Base-by-base conservation (phyloP, 92 coral and sea anemone genomes). In the Diadumene lineata region DNA sequence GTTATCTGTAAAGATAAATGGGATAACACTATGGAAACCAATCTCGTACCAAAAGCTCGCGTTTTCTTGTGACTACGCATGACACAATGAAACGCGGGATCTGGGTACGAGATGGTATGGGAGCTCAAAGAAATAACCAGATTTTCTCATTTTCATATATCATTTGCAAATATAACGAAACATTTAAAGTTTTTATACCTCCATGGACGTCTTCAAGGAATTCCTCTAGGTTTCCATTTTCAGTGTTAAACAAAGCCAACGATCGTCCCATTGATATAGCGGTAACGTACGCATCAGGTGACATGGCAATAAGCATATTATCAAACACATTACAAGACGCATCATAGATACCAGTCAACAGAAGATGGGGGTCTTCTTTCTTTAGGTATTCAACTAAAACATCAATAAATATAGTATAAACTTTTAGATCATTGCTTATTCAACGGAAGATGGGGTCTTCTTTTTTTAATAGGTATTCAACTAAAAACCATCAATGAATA, bases 191-290 rank as follows among this genome's bases (percentile, higher is more conserved):
- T 30, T 2, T 53, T 63, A 67, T 81, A 96, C 99, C 99, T 56
- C 97, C 91, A 65, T 96, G 99, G 17, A 96, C 93, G 13, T 89
- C 90, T 69, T 96, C 94, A 28, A 96, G 73, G 23, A 88, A 24
- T 67, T 96, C 97, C 70, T 92, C 99, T 38, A 96, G 79, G 60
- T 69, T 81, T 17, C 97, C 99, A 56, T 81, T 86, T 38, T 90
- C 92, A 25, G 97, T 96, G 60, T 89, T 89, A 43, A 91, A 96
- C 38, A 96, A 83, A 21, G 91, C 99, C 55, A 96, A 43, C 1
- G 96, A 92, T 16, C 97, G 88, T 26, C 97, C 97, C 96, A 96
- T 92, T 21, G 96, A 85, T 32, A 96, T 87, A 22, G 97, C 98
- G 1, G 97, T 90, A 71, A 94, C 92, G 73, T 94, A 94, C 21